A percentile compares a stretch with the other conserved stretches of the same genome.
phyloP scores from a whole-genome alignment of 2,797 vertebrate species.

The Hydrocynus forskahlii region DNA sequence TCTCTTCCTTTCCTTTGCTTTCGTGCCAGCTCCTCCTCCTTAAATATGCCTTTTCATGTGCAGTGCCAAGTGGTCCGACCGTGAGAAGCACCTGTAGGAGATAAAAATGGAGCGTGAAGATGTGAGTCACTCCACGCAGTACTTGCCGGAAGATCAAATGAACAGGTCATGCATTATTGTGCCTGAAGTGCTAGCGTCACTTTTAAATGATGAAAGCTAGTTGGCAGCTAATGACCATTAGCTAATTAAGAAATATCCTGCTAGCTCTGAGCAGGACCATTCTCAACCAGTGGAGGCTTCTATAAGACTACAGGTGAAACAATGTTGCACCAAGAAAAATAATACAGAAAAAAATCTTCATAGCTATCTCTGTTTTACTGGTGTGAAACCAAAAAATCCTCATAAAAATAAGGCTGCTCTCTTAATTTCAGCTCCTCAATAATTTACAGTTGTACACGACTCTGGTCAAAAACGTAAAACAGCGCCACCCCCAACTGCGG shows the following conservation, averaged over 20 bases:
- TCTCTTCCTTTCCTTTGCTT: slow-evolving; percentile 48
- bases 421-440: no score
- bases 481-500: no score
- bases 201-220: not conserved
- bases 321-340: no score
- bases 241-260: not conserved
- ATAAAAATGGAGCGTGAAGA: slow-evolving; percentile 19
- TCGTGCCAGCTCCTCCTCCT: slow-evolving; percentile 52
- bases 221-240: not conserved
- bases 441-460: no score
- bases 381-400: no score
- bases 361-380: no score
- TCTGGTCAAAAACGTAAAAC: no score
- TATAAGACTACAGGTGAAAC: no score
- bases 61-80: slow-evolving; percentile 98
- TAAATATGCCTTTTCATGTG: slow-evolving; percentile 99
- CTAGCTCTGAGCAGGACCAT: not conserved
- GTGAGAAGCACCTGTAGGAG: slow-evolving; percentile 93
- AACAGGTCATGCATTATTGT: not conserved
- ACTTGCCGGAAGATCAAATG: not conserved
- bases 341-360: no score
- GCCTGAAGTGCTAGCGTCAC: not conserved
- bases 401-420: no score
- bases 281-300: no score
- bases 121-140: not conserved